Evolutionary conservation across 2,113 vertebrate genomes (phyloP), one percentile per base, ranked within the genome.

Genomic region (Actenoides lindsayi): DNA sequence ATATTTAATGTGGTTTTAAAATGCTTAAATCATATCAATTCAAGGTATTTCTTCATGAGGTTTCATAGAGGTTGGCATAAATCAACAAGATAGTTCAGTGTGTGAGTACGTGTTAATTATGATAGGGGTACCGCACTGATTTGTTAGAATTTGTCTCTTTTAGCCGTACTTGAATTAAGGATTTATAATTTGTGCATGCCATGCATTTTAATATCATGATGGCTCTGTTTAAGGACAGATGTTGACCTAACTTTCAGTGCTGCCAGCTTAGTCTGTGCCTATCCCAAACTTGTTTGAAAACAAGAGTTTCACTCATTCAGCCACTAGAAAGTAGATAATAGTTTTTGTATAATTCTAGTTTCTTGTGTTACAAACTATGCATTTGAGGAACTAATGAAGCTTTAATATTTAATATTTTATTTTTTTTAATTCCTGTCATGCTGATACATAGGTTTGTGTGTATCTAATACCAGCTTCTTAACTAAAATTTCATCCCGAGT

Each of bases 1-100:
- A 87, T 97, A 96, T 97, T 98, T 98, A 98, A 98, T 97, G 89
- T 95, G 94, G 89, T 96, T 97, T 97, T 95, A 96, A 96, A 98
- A 97, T 95, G 96, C 96, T 96, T 95, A 96, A 93, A 96, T 95
- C 91, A 21, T 92, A 87, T 93, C 8, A 20, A 76, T 95, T 97
- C 96, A 95, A 95, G 94, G 96, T 94, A 77, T 95, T 96, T 96
- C 80, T 89, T 46, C 24, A 71, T 91, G 82, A 83, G 89, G 75
- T 92, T 92, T 78, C 33, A 5, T 21, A 28, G 67, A 93, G 96
- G 93, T 91, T 90, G 85, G 50, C 93, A 91, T 89, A 93, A 75
- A 90, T 96, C 84, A 77, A 85, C 96, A 67, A 84, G 79, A 74
- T n/a, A 89, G 94, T 83, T 53, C 87, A 87, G 9, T 44, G 76